Evolutionary conservation across 2,113 vertebrate genomes (phyloP).

Genomic region (Actenoides hombroni): DNA sequence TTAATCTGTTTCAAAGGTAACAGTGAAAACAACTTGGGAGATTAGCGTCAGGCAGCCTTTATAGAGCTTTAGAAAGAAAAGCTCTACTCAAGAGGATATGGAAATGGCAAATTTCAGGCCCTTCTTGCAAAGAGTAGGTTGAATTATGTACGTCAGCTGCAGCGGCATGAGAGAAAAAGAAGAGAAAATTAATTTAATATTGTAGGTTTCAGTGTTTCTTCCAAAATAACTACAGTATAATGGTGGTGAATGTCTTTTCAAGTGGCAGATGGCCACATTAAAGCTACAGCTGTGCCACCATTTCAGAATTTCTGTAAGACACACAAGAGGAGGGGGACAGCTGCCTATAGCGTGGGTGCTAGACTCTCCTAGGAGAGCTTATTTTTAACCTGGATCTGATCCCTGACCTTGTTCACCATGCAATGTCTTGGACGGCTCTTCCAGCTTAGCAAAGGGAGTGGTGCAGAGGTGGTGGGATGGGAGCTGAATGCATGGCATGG

Average conservation of each 20-base stretch:
- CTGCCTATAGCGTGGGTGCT: neutral
- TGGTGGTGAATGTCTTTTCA: slow-evolving; percentile 40
- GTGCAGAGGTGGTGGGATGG: neutral
- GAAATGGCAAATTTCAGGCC: neutral
- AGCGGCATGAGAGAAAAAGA: neutral
- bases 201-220: slow-evolving; percentile 36
- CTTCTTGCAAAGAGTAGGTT: neutral
- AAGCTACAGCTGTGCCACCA: slow-evolving; percentile 45
- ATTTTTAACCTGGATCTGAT: neutral
- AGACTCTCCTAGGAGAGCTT: neutral
- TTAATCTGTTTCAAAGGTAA: neutral
- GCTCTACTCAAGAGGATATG: neutral
- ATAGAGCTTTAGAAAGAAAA: neutral
- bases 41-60: neutral
- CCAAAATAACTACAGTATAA: slow-evolving; percentile 43
- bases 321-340: neutral
- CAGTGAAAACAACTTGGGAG: neutral
- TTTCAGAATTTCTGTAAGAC: neutral
- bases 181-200: slow-evolving; percentile 49
- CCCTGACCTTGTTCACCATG: neutral
- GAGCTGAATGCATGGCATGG: neutral
- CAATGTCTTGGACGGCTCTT: neutral
- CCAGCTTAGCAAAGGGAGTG: neutral
- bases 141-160: neutral
- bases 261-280: slow-evolving; percentile 51